A percentile compares a stretch with the other conserved stretches of the same genome.
These are phyloP conservation scores for Toxotes lorentzi DNA, from an alignment of 2,797 vertebrate genomes.

Conservation along the genomic window DNA sequence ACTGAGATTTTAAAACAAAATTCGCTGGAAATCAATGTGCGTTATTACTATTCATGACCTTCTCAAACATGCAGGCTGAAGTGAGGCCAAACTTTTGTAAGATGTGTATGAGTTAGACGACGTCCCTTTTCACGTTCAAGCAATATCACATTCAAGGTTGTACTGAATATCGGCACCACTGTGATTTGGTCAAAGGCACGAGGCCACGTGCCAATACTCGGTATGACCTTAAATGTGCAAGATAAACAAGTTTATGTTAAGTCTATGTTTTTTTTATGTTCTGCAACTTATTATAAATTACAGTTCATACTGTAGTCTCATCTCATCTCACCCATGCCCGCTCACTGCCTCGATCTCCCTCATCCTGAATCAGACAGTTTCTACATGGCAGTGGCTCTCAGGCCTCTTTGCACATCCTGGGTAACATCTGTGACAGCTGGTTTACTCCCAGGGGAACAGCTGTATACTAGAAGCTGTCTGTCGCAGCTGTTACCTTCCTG, in stretches of 20 bases:
- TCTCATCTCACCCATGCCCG: neutral
- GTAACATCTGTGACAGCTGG: conserved; percentile 32
- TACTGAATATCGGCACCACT: too few species aligned
- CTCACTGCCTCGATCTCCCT: neutral
- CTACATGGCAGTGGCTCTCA: conserved; percentile 10
- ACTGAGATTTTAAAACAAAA: neutral
- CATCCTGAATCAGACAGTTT: too few species aligned
- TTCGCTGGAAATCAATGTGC: neutral
- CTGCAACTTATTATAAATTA: neutral
- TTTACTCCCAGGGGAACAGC: conserved; percentile 36
- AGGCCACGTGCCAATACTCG: too few species aligned
- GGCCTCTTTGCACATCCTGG: conserved; percentile 45
- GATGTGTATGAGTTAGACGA: neutral
- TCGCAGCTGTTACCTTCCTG: conserved; percentile 23
- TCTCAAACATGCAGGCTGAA: neutral
- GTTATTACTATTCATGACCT: neutral
- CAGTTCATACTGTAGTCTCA: neutral
- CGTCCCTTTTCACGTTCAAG: neutral
- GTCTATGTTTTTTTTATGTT: neutral
- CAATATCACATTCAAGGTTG: too few species aligned
- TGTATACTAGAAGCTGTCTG: conserved; percentile 33
- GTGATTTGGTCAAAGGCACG: too few species aligned
- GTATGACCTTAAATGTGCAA: too few species aligned
- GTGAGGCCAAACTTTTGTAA: neutral
- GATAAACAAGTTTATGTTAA: neutral